phyloP scores from a whole-genome alignment of 2,888 invertebrate species.

The Osmoderma eremita region DNA sequence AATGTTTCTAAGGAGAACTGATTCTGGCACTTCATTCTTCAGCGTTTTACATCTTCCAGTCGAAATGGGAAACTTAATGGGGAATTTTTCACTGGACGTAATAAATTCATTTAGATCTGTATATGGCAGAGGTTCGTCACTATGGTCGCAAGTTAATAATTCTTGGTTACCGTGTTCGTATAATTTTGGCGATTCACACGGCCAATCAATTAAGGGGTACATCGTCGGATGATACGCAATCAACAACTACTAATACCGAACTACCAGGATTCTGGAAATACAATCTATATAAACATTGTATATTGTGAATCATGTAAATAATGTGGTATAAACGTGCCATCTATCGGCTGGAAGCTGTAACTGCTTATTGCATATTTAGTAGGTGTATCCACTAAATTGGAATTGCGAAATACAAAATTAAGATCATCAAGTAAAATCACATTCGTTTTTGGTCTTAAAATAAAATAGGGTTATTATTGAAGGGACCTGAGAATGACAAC shows the following conservation, averaged over 20 bases:
- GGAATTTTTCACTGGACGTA: constrained; percentile 60
- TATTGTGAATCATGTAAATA: no score
- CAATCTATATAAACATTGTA: no score
- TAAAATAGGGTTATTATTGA: no score
- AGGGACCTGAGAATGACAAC: no score
- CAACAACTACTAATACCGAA: neutral
- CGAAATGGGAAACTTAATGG: constrained; percentile 61
- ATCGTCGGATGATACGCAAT: neutral
- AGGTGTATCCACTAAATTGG: no score
- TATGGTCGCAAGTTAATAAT: neutral
- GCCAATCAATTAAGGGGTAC: constrained; percentile 37
- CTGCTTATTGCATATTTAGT: no score
- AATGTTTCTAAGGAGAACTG: constrained; percentile 61
- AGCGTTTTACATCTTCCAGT: constrained; percentile 56
- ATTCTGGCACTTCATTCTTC: constrained; percentile 42
- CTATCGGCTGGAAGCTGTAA: no score
- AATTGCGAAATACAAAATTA: no score
- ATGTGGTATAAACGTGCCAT: no score
- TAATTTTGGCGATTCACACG: constrained; percentile 12
- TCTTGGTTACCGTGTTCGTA: constrained; percentile 5
- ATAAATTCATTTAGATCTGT: constrained; percentile 54
- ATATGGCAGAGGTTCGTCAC: constrained; percentile 5
- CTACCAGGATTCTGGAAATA: neutral
- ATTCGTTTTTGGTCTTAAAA: no score
- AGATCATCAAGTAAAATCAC: no score